Conservation (phyloP, 1,140 invertebrate species). For the Stenopsyche tienmushanensis region DNA sequence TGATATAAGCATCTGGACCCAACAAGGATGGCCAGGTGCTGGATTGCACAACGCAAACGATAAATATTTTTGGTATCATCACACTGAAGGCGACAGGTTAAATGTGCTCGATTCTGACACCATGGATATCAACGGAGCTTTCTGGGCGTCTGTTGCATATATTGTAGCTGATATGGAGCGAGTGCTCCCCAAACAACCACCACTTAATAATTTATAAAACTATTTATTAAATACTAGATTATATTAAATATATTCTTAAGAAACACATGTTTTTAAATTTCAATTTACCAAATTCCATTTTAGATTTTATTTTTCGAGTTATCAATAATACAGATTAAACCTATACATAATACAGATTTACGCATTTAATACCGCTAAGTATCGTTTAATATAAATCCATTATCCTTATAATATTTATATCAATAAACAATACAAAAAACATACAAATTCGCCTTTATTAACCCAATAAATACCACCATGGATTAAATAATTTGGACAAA, state of each 20-base stretch:
- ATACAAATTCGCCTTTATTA: no score
- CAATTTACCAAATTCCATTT: constrained; percentile 59
- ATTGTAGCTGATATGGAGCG: constrained; percentile 66
- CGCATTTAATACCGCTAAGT: no score
- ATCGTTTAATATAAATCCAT: no score
- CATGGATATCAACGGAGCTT: constrained; percentile 65
- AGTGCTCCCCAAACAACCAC: constrained; percentile 60
- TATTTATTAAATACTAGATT: constrained; percentile 56
- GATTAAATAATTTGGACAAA: no score
- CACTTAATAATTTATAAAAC: constrained; percentile 61
- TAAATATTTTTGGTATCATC: constrained; percentile 77
- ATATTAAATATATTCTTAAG: constrained; percentile 43
- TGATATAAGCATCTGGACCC: constrained; percentile 62
- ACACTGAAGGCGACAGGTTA: constrained; percentile 71
- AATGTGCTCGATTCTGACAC: constrained; percentile 61
- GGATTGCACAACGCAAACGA: constrained; percentile 63
- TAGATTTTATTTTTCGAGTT: not conserved
- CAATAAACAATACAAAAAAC: no score
- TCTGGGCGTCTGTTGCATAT: constrained; percentile 70
- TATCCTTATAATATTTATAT: no score
- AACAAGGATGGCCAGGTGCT: constrained; percentile 62
- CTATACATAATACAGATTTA: no score
- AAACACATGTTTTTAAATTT: constrained; percentile 62
- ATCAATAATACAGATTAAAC: not conserved
- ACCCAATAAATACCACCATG: no score